A percentile compares a stretch with the other conserved stretches of the same genome.
These are phyloP conservation scores for Meiosimyza decipiens DNA, from an alignment of 2,888 invertebrate genomes.

Conservation along the genomic window DNA sequence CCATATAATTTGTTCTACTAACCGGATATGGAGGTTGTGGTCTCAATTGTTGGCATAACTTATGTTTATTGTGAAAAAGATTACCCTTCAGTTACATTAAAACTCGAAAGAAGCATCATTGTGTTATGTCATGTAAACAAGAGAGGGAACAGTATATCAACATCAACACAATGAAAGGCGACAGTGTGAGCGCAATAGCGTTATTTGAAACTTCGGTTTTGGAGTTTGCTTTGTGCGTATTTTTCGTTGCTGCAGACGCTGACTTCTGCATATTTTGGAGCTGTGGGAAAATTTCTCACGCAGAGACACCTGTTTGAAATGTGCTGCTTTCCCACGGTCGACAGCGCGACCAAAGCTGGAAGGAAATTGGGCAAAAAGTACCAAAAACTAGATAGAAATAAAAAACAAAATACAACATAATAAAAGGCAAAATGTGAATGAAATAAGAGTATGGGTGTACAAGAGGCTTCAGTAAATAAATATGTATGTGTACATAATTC, in stretches of 20 bases:
- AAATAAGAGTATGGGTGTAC: too few species aligned
- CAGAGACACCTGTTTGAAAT: constrained; percentile 51
- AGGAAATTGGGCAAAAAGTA: neutral
- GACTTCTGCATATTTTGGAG: constrained; percentile 27
- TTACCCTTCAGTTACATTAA: neutral
- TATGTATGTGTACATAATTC: too few species aligned
- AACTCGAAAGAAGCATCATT: neutral
- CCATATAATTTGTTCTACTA: too few species aligned
- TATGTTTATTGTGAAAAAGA: too few species aligned
- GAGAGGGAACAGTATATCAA: too few species aligned
- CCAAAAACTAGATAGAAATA: neutral
- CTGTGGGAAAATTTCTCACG: constrained; percentile 49
- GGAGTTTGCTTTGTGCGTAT: neutral
- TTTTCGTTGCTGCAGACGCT: neutral
- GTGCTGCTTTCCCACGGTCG: constrained; percentile 53
- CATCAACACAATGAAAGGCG: too few species aligned
- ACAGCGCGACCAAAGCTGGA: neutral
- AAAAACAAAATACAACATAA: neutral
- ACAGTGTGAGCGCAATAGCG: neutral
- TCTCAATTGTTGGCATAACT: too few species aligned
- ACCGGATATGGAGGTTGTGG: too few species aligned
- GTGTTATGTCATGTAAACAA: neutral
- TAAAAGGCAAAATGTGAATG: neutral
- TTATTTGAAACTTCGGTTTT: too few species aligned
- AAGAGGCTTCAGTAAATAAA: too few species aligned